phyloP scores from a whole-genome alignment of 2,888 invertebrate species.

The Sminthurides aquaticus region DNA sequence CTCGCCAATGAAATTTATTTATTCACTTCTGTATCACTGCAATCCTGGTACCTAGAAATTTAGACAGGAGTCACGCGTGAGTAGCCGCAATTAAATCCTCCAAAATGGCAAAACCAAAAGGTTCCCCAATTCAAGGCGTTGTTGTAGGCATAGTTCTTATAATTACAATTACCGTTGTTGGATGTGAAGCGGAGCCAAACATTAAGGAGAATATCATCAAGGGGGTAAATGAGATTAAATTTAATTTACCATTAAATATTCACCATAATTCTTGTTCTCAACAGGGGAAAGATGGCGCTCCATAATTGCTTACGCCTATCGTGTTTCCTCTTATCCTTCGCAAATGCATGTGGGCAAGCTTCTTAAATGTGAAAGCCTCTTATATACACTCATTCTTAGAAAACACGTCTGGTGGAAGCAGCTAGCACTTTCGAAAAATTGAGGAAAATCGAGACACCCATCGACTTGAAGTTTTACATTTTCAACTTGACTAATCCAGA shows the following conservation, averaged over 20 bases:
- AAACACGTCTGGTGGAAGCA: not conserved
- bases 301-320: too few relatives aligned
- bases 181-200: not conserved
- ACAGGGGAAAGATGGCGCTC: too few relatives aligned
- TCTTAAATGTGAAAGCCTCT: not conserved
- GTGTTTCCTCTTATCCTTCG: too few relatives aligned
- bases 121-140: not conserved
- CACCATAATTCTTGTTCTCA: too few relatives aligned
- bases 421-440: not conserved
- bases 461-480: constrained; percentile 4
- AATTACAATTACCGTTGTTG: not conserved
- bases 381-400: not conserved
- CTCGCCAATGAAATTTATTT: too few relatives aligned
- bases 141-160: not conserved
- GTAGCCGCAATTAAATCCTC: too few relatives aligned
- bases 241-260: too few relatives aligned
- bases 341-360: not conserved
- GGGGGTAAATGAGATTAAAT: not conserved
- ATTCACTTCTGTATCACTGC: too few relatives aligned
- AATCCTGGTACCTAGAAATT: too few relatives aligned
- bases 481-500: constrained; percentile 4
- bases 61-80: too few relatives aligned
- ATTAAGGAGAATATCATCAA: not conserved
- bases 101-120: not conserved
- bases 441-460: not conserved